A percentile compares a stretch with the other conserved stretches of the same genome.
These are phyloP conservation scores for Aquatica leii DNA, from an alignment of 2,888 invertebrate species.

Conservation along the genomic window DNA sequence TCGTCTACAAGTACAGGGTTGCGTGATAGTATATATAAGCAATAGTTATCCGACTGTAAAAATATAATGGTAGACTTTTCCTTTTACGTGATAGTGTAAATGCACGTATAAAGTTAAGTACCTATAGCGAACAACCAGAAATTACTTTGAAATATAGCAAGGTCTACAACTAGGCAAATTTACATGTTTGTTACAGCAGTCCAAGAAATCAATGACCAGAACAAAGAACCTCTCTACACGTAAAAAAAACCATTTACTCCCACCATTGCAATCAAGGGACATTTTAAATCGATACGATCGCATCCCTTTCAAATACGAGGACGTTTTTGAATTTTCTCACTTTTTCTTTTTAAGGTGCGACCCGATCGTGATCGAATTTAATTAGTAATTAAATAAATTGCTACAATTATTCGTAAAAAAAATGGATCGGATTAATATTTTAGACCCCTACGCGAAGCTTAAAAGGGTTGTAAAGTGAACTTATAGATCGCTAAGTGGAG, in stretches of 20 bases:
- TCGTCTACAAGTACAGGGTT: conserved; percentile 10
- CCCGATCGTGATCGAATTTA: conserved; percentile 1
- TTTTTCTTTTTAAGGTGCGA: conserved; percentile 13
- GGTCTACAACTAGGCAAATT: conserved; percentile 29
- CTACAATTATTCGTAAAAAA: too few relatives aligned
- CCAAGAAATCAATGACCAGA: conserved; percentile 25
- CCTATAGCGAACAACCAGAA: conserved; percentile 7
- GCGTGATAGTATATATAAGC: conserved; percentile 22
- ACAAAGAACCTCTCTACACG: conserved; percentile 17
- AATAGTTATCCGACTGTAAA: conserved; percentile 20
- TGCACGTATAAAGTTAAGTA: conserved; percentile 1
- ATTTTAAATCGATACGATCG: conserved; percentile 1
- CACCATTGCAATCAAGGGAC: neutral
- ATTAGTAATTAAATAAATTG: neutral
- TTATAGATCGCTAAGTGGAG: conserved; percentile 7
- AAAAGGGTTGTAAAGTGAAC: conserved; percentile 22
- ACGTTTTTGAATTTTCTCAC: too few relatives aligned
- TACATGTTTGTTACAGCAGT: conserved; percentile 25
- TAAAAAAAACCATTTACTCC: too few relatives aligned
- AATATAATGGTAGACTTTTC: conserved; percentile 17
- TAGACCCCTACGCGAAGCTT: conserved; percentile 15
- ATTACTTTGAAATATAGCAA: conserved; percentile 27
- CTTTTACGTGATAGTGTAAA: conserved; percentile 24
- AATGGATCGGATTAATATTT: too few relatives aligned
- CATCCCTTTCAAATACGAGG: neutral